These are phyloP conservation scores for Myzus persicae DNA, from an alignment of 1,140 invertebrate species.

Conservation along the genomic window DNA sequence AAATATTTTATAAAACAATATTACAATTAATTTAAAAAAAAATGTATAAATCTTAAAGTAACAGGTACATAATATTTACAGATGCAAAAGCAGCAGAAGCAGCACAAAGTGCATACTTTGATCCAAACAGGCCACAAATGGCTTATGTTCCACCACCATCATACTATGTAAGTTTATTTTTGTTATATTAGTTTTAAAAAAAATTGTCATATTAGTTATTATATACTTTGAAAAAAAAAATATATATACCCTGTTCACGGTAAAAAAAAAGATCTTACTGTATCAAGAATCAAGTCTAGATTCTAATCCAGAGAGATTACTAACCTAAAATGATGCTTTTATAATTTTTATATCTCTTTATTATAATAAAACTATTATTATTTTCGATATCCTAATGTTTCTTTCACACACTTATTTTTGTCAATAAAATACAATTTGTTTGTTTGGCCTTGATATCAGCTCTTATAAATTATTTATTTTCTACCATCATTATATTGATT, in stretches of 20 bases:
- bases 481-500: no score
- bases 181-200: neutral
- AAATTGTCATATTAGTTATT: neutral
- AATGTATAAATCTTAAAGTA: slow-evolving; percentile 43
- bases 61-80: slow-evolving; percentile 57
- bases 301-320: neutral
- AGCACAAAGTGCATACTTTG: slow-evolving; percentile 85
- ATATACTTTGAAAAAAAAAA: neutral
- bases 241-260: neutral
- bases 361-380: neutral
- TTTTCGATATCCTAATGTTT: neutral
- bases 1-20: neutral
- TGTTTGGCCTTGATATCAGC: neutral
- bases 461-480: neutral
- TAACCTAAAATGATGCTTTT: no score
- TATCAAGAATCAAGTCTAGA: neutral
- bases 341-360: no score
- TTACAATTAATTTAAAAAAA: neutral
- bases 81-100: slow-evolving; percentile 83
- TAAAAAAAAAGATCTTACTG: neutral
- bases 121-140: slow-evolving; percentile 82
- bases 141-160: slow-evolving; percentile 86
- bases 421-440: neutral
- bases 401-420: neutral
- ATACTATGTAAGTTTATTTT: slow-evolving; percentile 77